Base-by-base conservation (phyloP, 2,888 invertebrate genomes). In the Lasioglossum leucozonium region DNA sequence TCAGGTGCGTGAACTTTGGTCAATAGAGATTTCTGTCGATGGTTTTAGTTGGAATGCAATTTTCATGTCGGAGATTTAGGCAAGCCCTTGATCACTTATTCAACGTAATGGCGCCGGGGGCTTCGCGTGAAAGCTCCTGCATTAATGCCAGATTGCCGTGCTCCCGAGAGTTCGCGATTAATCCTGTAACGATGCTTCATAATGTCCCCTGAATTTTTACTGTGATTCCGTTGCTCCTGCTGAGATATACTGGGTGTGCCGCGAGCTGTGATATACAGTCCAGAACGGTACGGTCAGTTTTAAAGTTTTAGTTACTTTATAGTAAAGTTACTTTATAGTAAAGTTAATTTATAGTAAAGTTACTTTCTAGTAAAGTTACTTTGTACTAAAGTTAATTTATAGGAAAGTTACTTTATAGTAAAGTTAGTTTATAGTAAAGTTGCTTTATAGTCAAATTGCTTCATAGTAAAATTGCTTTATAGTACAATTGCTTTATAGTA, bases 81-180 rank as follows among this genome's bases (percentile, higher is more conserved):
- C 65, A 65, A 65, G 65, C 65, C 65, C 58, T 40, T 30, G 65
- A 65, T 65, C 65, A 65, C 65, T 65, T 65, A 65, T 65, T 65
- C 72, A 65, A 65, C 65, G 65, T 65, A 65, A 65, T 65, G 65
- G 65, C 34, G 34, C 34, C 65, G 18, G 34, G 34, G 34, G 34
- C 65, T 65, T 18, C 65, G 34, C 34, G 65, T 34, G 65, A 34
- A 65, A 65, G 65, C 65, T 34, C 65, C 65, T 34, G 65, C 65
- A 65, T 65, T 65, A 65, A 65, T 65, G 65, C 65, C 65, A 65
- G 65, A 65, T 65, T 65, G 65, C 34, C 65, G 34, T 65, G 65
- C 65, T 65, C 65, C 16, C 65, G 65, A 65, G 65, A 65, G 34
- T 34, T 65, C 65, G 34, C 65, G 65, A 65, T 65, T 65, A 65